Evolutionary conservation across 2,888 invertebrate genomes (phyloP), one percentile per base, ranked within the genome.

Genomic region (Aquatica leii): DNA sequence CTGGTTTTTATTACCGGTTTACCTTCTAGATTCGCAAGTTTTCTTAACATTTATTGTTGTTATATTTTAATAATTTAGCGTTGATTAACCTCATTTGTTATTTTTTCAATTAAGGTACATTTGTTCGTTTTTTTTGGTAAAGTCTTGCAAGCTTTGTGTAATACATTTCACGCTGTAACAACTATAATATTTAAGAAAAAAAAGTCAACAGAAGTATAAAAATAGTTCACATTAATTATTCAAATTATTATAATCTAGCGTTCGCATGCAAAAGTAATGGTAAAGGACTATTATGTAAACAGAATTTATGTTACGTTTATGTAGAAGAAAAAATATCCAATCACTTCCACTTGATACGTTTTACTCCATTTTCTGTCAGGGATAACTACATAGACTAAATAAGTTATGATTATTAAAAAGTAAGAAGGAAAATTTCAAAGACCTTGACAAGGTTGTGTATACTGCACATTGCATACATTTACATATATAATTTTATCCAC

Each of bases 291-390:
- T 46, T 46, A 46, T 18, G 20, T 46, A 46, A 46, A 46, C 46
- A 46, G 46, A 18, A 46, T 46, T 46, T 46, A 46, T 18, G 18
- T 46, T 46, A 46, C 18, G 8, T 14, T 14, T 4, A 43, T 43
- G 4, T 40, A 40, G 12, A 46, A 46, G 11, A 20, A 46, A 18
- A 46, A n/a, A 20, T 11, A 18, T 6, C 46, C 46, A 18, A 46
- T 46, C 46, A 46, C 46, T 46, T 18, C 46, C 24, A 24, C 24
- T 24, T 24, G 17, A 41, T 41, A 41, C 20, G 20, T 46, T 46
- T 18, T 4, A 24, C 24, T 24, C 9, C 46, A 46, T 46, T 46
- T 46, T 46, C 46, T 46, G 17, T 46, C 46, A 46, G 46, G 46
- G 46, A 46, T 18, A 46, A 46, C 11, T 6, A 6, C 4, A 46